These are phyloP conservation scores for Odontamblyopus rebecca DNA, from an alignment of 2,797 vertebrate species.

Conservation along the genomic window DNA sequence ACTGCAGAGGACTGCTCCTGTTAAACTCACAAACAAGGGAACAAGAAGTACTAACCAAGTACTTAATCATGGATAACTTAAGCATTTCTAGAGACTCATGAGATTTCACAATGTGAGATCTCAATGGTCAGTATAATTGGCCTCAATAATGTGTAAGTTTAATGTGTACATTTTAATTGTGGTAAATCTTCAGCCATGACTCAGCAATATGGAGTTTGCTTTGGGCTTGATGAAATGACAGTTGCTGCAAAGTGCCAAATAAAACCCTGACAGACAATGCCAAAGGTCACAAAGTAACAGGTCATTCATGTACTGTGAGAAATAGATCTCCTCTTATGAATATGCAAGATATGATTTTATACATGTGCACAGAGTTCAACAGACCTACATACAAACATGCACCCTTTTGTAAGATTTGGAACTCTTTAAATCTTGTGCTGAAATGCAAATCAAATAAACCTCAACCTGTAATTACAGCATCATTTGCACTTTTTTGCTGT, in stretches of 20 bases:
- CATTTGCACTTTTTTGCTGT: conserved; percentile 30
- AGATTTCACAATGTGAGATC: background rate
- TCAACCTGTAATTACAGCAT: conserved; percentile 8
- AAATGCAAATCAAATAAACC: conserved; percentile 47
- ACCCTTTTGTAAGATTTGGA: conserved; percentile 33
- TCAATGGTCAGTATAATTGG: background rate
- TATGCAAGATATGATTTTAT: background rate
- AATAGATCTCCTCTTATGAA: background rate
- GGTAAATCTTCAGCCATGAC: background rate
- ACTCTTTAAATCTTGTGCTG: conserved; percentile 39
- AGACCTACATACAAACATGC: conserved; percentile 12
- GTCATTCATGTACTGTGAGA: background rate
- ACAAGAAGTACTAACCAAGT: background rate
- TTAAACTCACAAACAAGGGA: background rate
- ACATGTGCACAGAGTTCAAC: conserved; percentile 1
- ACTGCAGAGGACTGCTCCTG: conserved; percentile 1
- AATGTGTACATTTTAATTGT: background rate
- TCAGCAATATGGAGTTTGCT: background rate
- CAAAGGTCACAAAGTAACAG: conserved; percentile 7
- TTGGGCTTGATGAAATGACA: background rate
- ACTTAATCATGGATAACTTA: background rate
- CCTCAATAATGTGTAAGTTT: too few relatives aligned
- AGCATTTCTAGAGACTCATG: background rate
- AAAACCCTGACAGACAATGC: conserved; percentile 8
- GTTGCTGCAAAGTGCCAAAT: conserved; percentile 9